Conservation (phyloP, 2,888 invertebrate species). For the Metopia argyrocephala region DNA sequence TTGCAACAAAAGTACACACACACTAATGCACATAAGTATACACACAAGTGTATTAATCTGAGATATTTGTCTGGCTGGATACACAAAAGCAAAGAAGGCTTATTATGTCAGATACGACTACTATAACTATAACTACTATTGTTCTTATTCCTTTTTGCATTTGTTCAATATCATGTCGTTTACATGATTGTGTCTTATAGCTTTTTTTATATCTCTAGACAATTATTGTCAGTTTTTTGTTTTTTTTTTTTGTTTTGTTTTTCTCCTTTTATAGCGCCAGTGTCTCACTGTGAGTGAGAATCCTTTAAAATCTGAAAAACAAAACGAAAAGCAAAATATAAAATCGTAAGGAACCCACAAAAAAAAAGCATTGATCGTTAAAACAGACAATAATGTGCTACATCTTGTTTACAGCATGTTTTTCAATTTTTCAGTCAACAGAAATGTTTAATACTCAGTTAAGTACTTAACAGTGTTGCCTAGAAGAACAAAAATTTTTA, state of each 20-base stretch:
- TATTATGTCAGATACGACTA: slow-evolving; percentile 59
- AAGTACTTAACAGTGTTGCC: slow-evolving; percentile 45
- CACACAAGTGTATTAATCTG: slow-evolving; percentile 41
- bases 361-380: slow-evolving; percentile 53
- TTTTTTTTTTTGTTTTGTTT: background rate
- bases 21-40: background rate
- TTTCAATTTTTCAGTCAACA: slow-evolving; percentile 61
- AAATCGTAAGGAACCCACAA: slow-evolving; percentile 21
- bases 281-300: slow-evolving; percentile 58
- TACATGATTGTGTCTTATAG: slow-evolving; percentile 46
- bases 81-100: slow-evolving; percentile 26
- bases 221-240: slow-evolving; percentile 55
- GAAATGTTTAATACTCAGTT: slow-evolving; percentile 38
- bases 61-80: slow-evolving; percentile 61
- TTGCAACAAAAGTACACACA: background rate
- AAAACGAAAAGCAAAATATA: background rate
- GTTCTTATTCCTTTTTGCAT: background rate
- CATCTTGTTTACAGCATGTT: slow-evolving; percentile 75
- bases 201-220: slow-evolving; percentile 59
- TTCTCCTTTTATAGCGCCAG: slow-evolving; percentile 60
- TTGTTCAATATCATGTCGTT: slow-evolving; percentile 9
- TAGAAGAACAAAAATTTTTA: background rate
- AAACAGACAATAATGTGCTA: slow-evolving; percentile 65
- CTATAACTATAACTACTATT: slow-evolving; percentile 47
- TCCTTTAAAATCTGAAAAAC: slow-evolving; percentile 54